Evolutionary conservation across 2,888 invertebrate genomes (phyloP), one percentile per base, ranked within the genome.

Genomic region (Drosophila cognata): DNA sequence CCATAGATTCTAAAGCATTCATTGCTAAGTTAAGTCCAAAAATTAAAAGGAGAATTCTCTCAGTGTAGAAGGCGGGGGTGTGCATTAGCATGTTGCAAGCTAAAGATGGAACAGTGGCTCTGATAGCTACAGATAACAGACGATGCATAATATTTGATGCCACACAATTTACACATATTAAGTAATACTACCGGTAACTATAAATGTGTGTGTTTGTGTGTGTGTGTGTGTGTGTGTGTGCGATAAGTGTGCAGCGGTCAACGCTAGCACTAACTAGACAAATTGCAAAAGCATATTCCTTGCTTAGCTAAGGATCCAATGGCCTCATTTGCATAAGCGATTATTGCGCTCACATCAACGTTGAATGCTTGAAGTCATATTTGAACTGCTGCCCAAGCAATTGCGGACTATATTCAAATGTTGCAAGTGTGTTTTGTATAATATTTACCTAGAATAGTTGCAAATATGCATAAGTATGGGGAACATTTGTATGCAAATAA

Each of bases 91-190:
- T 69, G 69, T 71, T 63, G 62, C 58, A 33, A 65, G 53, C 59
- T 28, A 55, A 53, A 67, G 75, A 64, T 71, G 58, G 59, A 71
- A 67, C 64, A 52, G 71, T 46, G 55, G 71, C 68, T 68, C 66
- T 78, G 85, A 85, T 89, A 85, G 80, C 74, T 63, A 58, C 69
- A 85, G 85, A 85, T 85, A 89, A 82, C 89, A 78, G 76, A 79
- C 83, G 80, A 89, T 90, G 86, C 86, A 81, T 88, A 89, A 81
- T 88, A 89, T 88, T 88, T 88, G 86, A 86, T 88, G 90, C 89
- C 90, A 80, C 89, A 87, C 89, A 90, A 90, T 89, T 89, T 91
- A 78, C 90, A 90, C 89, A 89, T 89, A 86, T 91, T 88, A 88
- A 88, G 80, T 88, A 84, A 86, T 88, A 82, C 88, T 79, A 79